Evolutionary conservation across 2,888 invertebrate genomes (phyloP).

Genomic region (Lochmaea crataegi): DNA sequence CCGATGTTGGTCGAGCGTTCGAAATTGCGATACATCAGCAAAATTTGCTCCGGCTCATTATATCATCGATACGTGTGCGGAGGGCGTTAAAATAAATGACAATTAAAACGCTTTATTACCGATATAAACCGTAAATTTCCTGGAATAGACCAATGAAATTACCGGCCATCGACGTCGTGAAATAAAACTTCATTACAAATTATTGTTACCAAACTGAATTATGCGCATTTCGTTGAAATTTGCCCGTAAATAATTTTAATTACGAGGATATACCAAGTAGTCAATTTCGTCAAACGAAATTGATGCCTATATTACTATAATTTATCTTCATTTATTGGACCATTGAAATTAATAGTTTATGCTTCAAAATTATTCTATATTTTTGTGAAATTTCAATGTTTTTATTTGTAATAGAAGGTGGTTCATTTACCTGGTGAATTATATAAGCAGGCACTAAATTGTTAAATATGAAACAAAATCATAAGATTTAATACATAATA

Average conservation of each 20-base stretch:
- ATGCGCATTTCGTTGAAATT: constrained; percentile 7
- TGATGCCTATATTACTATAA: neutral
- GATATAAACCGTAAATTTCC: constrained; percentile 42
- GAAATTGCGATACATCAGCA: constrained; percentile 42
- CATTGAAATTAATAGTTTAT: neutral
- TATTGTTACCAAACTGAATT: constrained; percentile 30
- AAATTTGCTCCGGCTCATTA: constrained; percentile 41
- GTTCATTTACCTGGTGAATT: too few relatives aligned
- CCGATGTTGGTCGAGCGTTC: constrained; percentile 4
- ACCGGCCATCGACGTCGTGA: constrained; percentile 15
- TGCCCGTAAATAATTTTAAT: neutral
- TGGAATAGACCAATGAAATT: constrained; percentile 33
- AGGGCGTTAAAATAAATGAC: constrained; percentile 47
- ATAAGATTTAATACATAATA: too few relatives aligned
- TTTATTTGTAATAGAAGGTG: too few relatives aligned
- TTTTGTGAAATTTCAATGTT: too few relatives aligned
- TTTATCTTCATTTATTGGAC: neutral
- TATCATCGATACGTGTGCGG: constrained; percentile 44
- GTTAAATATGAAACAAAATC: too few relatives aligned
- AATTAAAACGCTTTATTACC: constrained; percentile 48
- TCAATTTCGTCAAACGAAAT: neutral
- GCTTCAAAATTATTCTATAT: too few relatives aligned
- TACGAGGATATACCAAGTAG: neutral
- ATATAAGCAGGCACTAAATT: too few relatives aligned
- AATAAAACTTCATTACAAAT: constrained; percentile 36